phyloP scores from a whole-genome alignment of 2,113 vertebrate species.

The Psittacara wagleri region DNA sequence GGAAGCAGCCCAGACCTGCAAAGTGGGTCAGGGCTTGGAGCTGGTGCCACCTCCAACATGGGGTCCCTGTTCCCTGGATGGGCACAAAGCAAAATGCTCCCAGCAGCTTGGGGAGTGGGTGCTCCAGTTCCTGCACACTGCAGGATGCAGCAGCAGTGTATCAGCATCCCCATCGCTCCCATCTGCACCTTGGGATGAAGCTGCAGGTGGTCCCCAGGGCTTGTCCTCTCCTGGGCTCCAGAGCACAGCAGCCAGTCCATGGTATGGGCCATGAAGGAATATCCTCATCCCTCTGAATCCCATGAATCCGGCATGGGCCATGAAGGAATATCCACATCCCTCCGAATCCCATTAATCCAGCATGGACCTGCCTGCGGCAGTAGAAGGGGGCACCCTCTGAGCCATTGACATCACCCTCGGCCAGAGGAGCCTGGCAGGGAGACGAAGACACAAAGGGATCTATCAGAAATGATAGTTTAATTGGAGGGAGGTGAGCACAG shows the following conservation, averaged over 20 bases:
- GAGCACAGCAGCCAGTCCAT: rapidly evolving
- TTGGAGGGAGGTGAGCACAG: constrained; percentile 14
- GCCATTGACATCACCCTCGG: rapidly evolving
- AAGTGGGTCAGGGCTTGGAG: not conserved
- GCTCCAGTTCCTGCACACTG: rapidly evolving
- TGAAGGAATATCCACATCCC: rapidly evolving
- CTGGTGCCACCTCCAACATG: rapidly evolving
- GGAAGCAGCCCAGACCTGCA: not conserved
- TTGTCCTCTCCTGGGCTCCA: rapidly evolving
- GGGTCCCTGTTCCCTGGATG: not conserved
- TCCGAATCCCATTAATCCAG: rapidly evolving
- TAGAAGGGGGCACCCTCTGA: not conserved
- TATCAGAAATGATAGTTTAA: not conserved
- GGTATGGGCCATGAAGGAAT: rapidly evolving
- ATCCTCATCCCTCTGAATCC: rapidly evolving
- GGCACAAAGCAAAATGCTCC: not conserved
- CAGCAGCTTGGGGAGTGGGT: rapidly evolving
- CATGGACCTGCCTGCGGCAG: rapidly evolving
- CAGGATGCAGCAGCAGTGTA: rapidly evolving
- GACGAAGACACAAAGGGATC: not conserved
- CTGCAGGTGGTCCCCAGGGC: rapidly evolving
- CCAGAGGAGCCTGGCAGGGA: not conserved
- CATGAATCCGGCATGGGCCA: rapidly evolving
- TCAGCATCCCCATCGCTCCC: rapidly evolving
- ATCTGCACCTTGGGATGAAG: rapidly evolving